Percentiles rank a stretch among this genome's conserved stretches.
These are phyloP conservation scores for Bombus confusus DNA, from an alignment of 1,140 invertebrate species.

Conservation along the genomic window DNA sequence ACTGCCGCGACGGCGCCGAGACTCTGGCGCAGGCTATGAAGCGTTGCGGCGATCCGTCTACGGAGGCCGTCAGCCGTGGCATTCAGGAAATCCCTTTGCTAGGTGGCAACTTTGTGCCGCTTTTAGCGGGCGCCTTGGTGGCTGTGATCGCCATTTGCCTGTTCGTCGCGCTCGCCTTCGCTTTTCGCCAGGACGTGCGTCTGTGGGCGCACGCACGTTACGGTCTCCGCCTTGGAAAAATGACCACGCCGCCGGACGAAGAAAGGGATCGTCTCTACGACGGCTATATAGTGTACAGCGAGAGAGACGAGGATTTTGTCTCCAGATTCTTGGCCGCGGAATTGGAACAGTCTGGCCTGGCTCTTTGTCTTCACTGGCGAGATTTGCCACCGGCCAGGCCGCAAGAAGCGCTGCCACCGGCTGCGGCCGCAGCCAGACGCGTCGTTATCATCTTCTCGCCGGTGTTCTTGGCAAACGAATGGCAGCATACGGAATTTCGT, in stretches of 20 bases:
- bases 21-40: slow-evolving; percentile 84
- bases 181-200: slow-evolving; percentile 89
- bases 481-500: slow-evolving; percentile 88
- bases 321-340: slow-evolving; percentile 89
- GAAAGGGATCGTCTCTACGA: slow-evolving; percentile 91
- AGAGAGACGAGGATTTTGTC: slow-evolving; percentile 92
- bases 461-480: slow-evolving; percentile 89
- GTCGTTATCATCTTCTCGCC: slow-evolving; percentile 89
- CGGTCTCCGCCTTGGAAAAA: slow-evolving; percentile 88
- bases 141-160: slow-evolving; percentile 88
- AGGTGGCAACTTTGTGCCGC: slow-evolving; percentile 87
- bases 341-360: slow-evolving; percentile 89
- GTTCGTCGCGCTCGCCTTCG: slow-evolving; percentile 87
- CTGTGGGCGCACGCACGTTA: slow-evolving; percentile 90
- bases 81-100: slow-evolving; percentile 80
- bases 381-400: slow-evolving; percentile 88
- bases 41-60: slow-evolving; percentile 85
- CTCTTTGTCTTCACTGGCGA: slow-evolving; percentile 89
- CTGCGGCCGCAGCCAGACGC: slow-evolving; percentile 89
- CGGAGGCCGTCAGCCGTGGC: slow-evolving; percentile 75
- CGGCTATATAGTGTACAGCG: slow-evolving; percentile 93
- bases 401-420: slow-evolving; percentile 89
- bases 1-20: slow-evolving; percentile 85
- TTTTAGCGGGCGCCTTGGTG: slow-evolving; percentile 88
- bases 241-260: slow-evolving; percentile 83